These are phyloP conservation scores for Abscondita cerata DNA, from an alignment of 2,888 invertebrate genomes.

Conservation along the genomic window DNA sequence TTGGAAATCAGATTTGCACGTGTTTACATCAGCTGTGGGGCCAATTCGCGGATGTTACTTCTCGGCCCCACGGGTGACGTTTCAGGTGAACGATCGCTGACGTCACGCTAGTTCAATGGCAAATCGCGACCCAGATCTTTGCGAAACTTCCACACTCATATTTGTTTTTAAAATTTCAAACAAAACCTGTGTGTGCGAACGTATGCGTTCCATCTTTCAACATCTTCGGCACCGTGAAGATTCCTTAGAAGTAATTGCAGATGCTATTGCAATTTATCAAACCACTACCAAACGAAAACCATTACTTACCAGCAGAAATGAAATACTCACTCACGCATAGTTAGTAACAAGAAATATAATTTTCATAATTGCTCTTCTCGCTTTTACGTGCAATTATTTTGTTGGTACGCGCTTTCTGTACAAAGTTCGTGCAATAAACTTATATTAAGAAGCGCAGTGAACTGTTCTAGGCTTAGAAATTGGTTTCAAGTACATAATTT, in stretches of 20 bases:
- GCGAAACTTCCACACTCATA: conserved; percentile 25
- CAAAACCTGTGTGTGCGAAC: conserved; percentile 17
- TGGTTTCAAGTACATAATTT: conserved; percentile 2
- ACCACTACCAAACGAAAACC: conserved; percentile 14
- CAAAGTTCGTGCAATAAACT: conserved; percentile 16
- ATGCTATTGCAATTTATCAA: conserved; percentile 19
- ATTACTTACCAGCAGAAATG: conserved; percentile 17
- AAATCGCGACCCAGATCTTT: conserved; percentile 60
- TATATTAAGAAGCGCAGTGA: conserved; percentile 3
- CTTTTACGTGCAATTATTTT: conserved; percentile 21
- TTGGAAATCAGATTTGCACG: conserved; percentile 42
- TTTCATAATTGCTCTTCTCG: conserved; percentile 20
- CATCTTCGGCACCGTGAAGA: conserved; percentile 7
- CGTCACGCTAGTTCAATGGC: conserved; percentile 61
- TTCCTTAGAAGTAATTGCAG: conserved; percentile 12
- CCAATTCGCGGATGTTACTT: conserved; percentile 52
- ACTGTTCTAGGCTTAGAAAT: conserved; percentile 8
- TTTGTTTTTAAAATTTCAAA: conserved; percentile 27
- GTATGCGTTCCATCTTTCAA: conserved; percentile 1
- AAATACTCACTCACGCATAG: conserved; percentile 19
- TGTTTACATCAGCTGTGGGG: conserved; percentile 47
- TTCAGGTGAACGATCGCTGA: conserved; percentile 60
- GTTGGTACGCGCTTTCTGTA: conserved; percentile 8
- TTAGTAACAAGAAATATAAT: conserved; percentile 18
- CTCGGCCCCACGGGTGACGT: conserved; percentile 58